Conservation (phyloP, 2,888 invertebrate species). For the Cheilosia pagana region DNA sequence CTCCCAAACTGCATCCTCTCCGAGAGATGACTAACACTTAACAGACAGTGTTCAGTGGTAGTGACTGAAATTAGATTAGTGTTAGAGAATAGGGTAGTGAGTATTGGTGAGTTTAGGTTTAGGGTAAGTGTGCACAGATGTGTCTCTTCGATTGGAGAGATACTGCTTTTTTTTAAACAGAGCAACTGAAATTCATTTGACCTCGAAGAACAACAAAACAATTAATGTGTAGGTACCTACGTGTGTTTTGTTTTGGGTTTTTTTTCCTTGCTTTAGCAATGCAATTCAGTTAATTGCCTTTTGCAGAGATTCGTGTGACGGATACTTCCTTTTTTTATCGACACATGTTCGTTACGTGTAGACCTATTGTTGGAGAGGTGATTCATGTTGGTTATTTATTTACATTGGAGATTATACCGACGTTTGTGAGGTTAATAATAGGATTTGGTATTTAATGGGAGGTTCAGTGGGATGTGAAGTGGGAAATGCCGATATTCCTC, state of each 20-base stretch:
- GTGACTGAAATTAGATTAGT: conserved; percentile 37
- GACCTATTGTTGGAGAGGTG: conserved; percentile 9
- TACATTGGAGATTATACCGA: conserved; percentile 1
- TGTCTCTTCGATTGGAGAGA: background rate
- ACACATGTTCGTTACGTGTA: background rate
- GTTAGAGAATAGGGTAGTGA: conserved; percentile 20
- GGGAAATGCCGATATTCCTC: too few species aligned
- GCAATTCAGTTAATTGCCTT: conserved; percentile 43
- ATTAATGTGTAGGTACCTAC: background rate
- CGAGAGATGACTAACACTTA: conserved; percentile 34
- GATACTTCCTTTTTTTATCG: conserved; percentile 26
- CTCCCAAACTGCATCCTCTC: conserved; percentile 47
- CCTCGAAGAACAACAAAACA: conserved; percentile 27
- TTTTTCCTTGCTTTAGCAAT: conserved; percentile 10
- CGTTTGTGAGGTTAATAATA: conserved; percentile 2
- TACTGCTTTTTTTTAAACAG: conserved; percentile 6
- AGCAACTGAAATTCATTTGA: conserved; percentile 23
- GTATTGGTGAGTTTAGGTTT: conserved; percentile 21
- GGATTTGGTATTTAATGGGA: background rate
- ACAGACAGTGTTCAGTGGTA: conserved; percentile 8
- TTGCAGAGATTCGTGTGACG: conserved; percentile 27
- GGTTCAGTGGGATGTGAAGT: background rate
- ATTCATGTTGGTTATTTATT: conserved; percentile 29
- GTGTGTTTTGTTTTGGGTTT: conserved; percentile 12
- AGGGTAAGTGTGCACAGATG: conserved; percentile 53